phyloP scores from a whole-genome alignment of 1,140 invertebrate species.

The Anastrepha ludens region DNA sequence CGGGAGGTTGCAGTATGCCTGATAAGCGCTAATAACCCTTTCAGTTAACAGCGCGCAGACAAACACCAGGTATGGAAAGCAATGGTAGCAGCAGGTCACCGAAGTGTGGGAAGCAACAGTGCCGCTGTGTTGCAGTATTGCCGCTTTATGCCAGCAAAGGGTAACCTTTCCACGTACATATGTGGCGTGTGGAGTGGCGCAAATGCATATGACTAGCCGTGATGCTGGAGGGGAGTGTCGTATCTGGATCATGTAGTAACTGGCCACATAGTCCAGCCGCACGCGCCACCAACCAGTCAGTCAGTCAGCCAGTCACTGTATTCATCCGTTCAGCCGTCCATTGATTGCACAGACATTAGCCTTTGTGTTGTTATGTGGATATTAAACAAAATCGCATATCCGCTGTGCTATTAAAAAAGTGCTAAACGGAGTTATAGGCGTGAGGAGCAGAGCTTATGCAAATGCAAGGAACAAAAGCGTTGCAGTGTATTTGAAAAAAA shows the following conservation, averaged over 20 bases:
- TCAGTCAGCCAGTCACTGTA: not conserved
- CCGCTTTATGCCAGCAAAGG: no score
- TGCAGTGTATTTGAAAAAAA: not conserved
- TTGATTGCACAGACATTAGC: constrained; percentile 68
- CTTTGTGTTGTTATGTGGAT: constrained; percentile 64
- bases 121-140: no score
- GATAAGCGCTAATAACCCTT: constrained; percentile 45
- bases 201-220: not conserved
- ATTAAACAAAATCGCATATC: constrained; percentile 70
- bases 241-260: not conserved
- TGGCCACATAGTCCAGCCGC: not conserved
- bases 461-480: not conserved
- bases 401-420: constrained; percentile 27
- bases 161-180: not conserved
- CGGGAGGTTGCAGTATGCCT: not conserved
- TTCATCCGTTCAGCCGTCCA: not conserved
- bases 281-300: constrained; percentile 5
- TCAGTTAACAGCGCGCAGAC: not conserved
- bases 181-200: not conserved
- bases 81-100: no score
- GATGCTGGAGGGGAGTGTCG: not conserved
- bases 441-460: not conserved
- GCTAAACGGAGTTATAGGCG: not conserved
- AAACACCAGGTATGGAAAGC: no score
- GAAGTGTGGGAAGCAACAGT: no score